phyloP scores from a whole-genome alignment of 1,140 invertebrate genomes.

The Drosophila truncata region DNA sequence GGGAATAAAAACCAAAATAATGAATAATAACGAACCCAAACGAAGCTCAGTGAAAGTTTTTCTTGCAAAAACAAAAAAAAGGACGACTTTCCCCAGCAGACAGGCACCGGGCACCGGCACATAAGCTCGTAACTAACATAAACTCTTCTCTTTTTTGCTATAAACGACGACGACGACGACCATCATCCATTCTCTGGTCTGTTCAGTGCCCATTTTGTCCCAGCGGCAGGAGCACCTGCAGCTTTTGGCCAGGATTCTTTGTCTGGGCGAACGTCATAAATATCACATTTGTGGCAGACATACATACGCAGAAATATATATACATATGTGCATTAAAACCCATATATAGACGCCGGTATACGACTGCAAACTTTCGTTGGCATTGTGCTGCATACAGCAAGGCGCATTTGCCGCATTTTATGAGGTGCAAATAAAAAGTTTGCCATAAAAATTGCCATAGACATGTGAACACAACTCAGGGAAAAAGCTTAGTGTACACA shows the following conservation, averaged over 20 bases:
- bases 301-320: slow-evolving; percentile 15
- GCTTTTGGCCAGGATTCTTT: slow-evolving; percentile 43
- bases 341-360: slow-evolving; percentile 24
- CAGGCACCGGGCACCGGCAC: neutral
- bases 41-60: slow-evolving; percentile 59
- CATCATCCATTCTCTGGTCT: slow-evolving; percentile 28
- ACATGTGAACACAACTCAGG: slow-evolving; percentile 56
- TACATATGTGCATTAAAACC: slow-evolving; percentile 2
- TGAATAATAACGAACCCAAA: slow-evolving; percentile 26
- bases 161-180: slow-evolving; percentile 23
- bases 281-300: slow-evolving; percentile 83
- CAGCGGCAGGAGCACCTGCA: slow-evolving; percentile 38
- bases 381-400: slow-evolving; percentile 75
- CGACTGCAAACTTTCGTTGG: slow-evolving; percentile 52
- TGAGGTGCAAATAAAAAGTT: slow-evolving; percentile 84
- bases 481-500: slow-evolving; percentile 6
- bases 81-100: slow-evolving; percentile 35
- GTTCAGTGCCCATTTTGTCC: slow-evolving; percentile 16
- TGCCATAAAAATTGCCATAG: slow-evolving; percentile 79
- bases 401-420: slow-evolving; percentile 79
- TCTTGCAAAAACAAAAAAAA: slow-evolving; percentile 11
- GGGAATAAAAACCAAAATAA: slow-evolving; percentile 46
- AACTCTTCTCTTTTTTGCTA: slow-evolving; percentile 28
- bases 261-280: slow-evolving; percentile 74
- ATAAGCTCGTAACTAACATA: slow-evolving; percentile 44